A percentile compares a stretch with the other conserved stretches of the same genome.
phyloP scores from a whole-genome alignment of 2,888 invertebrate species.

The Nomada goodeniana region DNA sequence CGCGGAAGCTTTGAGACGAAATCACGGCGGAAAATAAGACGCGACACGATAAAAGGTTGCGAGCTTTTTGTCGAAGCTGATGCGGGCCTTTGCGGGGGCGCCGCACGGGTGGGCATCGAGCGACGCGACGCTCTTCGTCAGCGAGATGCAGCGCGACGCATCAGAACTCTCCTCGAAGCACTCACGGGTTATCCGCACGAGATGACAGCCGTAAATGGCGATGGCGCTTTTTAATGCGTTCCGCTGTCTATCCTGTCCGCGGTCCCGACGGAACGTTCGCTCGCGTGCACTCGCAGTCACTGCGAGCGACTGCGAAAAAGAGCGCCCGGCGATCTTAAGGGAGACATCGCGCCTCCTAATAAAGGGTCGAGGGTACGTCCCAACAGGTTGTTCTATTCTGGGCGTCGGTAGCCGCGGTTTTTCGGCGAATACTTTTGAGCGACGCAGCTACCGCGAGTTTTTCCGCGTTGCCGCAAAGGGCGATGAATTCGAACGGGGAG shows the following conservation, averaged over 20 bases:
- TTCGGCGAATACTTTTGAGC: slow-evolving; percentile 5
- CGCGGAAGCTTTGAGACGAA: slow-evolving; percentile 38
- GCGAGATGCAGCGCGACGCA: slow-evolving; percentile 31
- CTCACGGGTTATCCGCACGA: slow-evolving; percentile 74
- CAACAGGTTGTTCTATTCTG: slow-evolving; percentile 59
- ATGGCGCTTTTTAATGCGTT: slow-evolving; percentile 68
- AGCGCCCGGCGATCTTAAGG: slow-evolving; percentile 44
- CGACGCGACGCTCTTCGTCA: background rate
- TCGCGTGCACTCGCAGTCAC: background rate
- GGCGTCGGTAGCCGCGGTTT: slow-evolving; percentile 1
- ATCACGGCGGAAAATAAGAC: slow-evolving; percentile 44
- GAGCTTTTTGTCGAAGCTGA: slow-evolving; percentile 46
- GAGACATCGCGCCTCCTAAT: slow-evolving; percentile 59
- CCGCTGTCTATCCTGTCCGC: slow-evolving; percentile 47
- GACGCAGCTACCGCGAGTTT: background rate
- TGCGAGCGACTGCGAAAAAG: slow-evolving; percentile 42
- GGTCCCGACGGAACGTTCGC: slow-evolving; percentile 11
- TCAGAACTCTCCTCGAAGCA: slow-evolving; percentile 39
- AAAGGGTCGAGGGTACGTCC: slow-evolving; percentile 46
- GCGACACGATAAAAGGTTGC: slow-evolving; percentile 52
- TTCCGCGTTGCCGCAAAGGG: background rate
- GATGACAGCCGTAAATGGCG: slow-evolving; percentile 73
- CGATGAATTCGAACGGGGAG: too few relatives aligned
- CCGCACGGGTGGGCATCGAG: background rate
- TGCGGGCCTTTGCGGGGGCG: slow-evolving; percentile 26